phyloP scores from a whole-genome alignment of 2,888 invertebrate genomes.

The Eupithecia pulchellata region DNA sequence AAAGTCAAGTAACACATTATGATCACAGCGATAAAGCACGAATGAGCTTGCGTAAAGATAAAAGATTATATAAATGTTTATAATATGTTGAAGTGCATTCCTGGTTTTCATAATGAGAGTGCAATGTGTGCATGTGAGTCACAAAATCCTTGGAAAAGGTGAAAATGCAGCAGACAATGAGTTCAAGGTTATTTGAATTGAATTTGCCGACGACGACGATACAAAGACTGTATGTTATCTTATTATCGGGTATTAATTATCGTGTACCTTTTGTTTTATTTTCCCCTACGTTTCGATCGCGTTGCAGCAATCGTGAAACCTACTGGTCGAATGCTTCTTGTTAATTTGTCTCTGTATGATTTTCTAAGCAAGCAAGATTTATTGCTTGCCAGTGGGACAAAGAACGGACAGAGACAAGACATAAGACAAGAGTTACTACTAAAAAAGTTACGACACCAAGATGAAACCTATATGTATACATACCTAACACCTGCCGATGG shows the following conservation, averaged over 20 bases:
- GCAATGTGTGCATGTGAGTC: conserved; percentile 33
- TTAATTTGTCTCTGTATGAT: background rate
- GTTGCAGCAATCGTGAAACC: no score
- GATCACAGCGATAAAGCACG: conserved; percentile 43
- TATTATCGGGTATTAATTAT: no score
- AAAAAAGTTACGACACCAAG: background rate
- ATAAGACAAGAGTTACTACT: no score
- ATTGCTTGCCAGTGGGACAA: background rate
- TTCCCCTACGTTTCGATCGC: no score
- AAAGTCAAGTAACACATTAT: conserved; percentile 35
- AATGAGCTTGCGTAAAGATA: conserved; percentile 39
- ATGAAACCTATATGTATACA: background rate
- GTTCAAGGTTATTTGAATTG: background rate
- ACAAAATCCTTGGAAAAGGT: conserved; percentile 10
- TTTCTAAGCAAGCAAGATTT: background rate
- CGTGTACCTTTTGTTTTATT: no score
- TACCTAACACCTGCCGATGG: background rate
- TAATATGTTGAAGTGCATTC: conserved; percentile 23
- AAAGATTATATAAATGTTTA: conserved; percentile 15
- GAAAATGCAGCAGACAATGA: background rate
- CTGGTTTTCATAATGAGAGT: conserved; percentile 23
- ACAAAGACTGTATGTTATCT: no score
- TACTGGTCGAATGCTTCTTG: background rate
- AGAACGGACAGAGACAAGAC: background rate
- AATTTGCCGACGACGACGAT: no score